A percentile compares a stretch with the other conserved stretches of the same genome.
These are phyloP conservation scores for Drosophila chauvacae DNA, from an alignment of 1,140 invertebrate species.

Conservation along the genomic window DNA sequence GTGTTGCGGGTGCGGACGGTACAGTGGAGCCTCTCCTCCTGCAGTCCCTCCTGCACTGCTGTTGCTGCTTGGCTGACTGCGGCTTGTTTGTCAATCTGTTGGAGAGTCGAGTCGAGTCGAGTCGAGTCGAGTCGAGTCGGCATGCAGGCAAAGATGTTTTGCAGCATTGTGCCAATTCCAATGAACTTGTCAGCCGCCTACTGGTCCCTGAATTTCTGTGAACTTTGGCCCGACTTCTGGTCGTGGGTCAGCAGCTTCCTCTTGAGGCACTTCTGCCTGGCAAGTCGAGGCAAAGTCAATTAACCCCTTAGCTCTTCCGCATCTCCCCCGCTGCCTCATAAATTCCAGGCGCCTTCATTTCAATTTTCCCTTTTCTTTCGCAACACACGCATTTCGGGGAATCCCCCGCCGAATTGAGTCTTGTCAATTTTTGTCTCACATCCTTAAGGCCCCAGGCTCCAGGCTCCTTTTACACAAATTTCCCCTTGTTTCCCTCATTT, in stretches of 20 bases:
- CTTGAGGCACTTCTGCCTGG: constrained; percentile 20
- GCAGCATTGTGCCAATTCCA: constrained; percentile 63
- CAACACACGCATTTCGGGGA: constrained; percentile 13
- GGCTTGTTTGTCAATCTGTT: constrained; percentile 83
- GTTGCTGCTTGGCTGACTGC: constrained; percentile 76
- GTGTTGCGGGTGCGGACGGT: constrained; percentile 24
- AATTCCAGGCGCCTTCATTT: constrained; percentile 64
- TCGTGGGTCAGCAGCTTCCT: constrained; percentile 20
- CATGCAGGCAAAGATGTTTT: constrained; percentile 54
- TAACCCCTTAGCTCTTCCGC: constrained; percentile 39
- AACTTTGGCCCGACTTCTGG: constrained; percentile 41
- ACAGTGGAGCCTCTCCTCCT: constrained; percentile 45
- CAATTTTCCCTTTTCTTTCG: constrained; percentile 57
- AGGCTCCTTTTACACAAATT: constrained; percentile 14
- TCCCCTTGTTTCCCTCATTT: not conserved
- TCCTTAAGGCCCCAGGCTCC: not conserved
- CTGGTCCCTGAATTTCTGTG: constrained; percentile 13
- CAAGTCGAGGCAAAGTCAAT: constrained; percentile 63
- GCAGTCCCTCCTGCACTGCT: constrained; percentile 37
- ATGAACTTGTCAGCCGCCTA: constrained; percentile 58
- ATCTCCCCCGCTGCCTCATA: constrained; percentile 26
- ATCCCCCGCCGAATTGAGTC: constrained; percentile 23
- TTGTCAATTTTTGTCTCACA: constrained; percentile 59
- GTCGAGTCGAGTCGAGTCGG: constrained; percentile 29
- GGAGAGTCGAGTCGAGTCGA: constrained; percentile 30